phyloP scores from a whole-genome alignment of 1,140 invertebrate genomes.

The Bombyx mandarina region DNA sequence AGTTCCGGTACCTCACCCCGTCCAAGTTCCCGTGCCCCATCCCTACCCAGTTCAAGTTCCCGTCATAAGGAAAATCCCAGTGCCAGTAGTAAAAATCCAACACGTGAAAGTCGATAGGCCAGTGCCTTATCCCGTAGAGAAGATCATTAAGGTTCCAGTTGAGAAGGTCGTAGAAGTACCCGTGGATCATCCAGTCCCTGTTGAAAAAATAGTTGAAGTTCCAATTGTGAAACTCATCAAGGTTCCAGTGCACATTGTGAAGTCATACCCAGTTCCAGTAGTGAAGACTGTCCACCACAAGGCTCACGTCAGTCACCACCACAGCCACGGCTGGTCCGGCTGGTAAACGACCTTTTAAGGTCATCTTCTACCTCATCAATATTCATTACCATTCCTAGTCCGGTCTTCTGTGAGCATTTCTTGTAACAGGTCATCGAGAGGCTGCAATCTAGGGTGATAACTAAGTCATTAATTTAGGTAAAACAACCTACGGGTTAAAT shows the following conservation, averaged over 20 bases:
- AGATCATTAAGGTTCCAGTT: slow-evolving; percentile 54
- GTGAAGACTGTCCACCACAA: slow-evolving; percentile 62
- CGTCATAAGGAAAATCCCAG: slow-evolving; percentile 48
- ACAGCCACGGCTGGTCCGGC: slow-evolving; percentile 27
- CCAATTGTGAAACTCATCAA: slow-evolving; percentile 52
- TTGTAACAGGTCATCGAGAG: slow-evolving; percentile 57
- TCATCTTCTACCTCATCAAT: slow-evolving; percentile 13
- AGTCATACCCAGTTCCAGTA: slow-evolving; percentile 53
- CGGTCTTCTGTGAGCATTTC: slow-evolving; percentile 52
- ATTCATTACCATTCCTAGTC: slow-evolving; percentile 21
- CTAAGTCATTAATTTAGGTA: slow-evolving; percentile 66
- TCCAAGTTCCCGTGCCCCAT: slow-evolving; percentile 57
- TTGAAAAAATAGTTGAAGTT: slow-evolving; percentile 57
- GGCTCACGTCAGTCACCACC: slow-evolving; percentile 23
- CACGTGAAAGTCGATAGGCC: slow-evolving; percentile 60
- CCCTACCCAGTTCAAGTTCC: slow-evolving; percentile 66
- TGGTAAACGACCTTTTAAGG: slow-evolving; percentile 23
- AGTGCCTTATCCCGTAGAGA: slow-evolving; percentile 62
- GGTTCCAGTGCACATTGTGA: slow-evolving; percentile 52
- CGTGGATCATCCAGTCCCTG: slow-evolving; percentile 53
- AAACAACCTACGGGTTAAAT: slow-evolving; percentile 12
- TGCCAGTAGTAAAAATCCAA: slow-evolving; percentile 60
- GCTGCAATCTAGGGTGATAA: slow-evolving; percentile 66
- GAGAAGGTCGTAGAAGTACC: slow-evolving; percentile 56
- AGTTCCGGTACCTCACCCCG: slow-evolving; percentile 49